Base-by-base conservation (phyloP, 2,888 invertebrate genomes). In the Beris chalybata region DNA sequence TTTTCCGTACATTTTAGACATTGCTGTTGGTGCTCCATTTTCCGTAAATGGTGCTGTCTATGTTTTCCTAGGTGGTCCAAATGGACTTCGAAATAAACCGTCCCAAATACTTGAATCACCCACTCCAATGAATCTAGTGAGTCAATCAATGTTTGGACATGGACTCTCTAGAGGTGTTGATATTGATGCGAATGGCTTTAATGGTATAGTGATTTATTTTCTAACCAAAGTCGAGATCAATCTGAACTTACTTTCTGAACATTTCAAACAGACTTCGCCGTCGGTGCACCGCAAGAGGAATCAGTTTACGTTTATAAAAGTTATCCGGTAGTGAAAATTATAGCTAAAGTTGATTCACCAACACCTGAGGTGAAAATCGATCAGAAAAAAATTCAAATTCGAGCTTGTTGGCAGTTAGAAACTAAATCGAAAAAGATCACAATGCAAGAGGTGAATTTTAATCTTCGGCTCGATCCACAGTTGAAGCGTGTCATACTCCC, bases 11-110 rank as follows among this genome's bases (percentile, higher is more conserved):
- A 47, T 6, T 55, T 65, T 69, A 83, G 89, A 89, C 76, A 81
- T 89, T 71, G 88, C 87, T 5, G 84, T 89, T 30, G 87, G 88
- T n/a, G 88, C 89, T 47, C 89, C 89, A 0, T 89, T 85, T 75
- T 84, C 85, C 32, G 83, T 79, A 9, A 82, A 78, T 69, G 88
- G 89, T 11, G 82, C 83, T 1, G 85, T 89, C 4, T 89, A 87
- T 75, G 83, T 89, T 67, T 89, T 82, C 73, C 75, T 82, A 67
- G 84, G 84, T 1, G 75, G 75, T 7, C 70, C 74, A 31, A 75
- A 75, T 6, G 83, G 82, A 3, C 65, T 84, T 12, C 74, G 76
- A 3, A 73, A 75, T 9, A 74, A 75, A 55, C 76, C 73, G 48
- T 78, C 80, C 48, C 84, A 84, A 73, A 79, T 78, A 29, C 73